Evolutionary conservation across 2,888 invertebrate species (phyloP).

Genomic region (Herminia tarsipennalis): DNA sequence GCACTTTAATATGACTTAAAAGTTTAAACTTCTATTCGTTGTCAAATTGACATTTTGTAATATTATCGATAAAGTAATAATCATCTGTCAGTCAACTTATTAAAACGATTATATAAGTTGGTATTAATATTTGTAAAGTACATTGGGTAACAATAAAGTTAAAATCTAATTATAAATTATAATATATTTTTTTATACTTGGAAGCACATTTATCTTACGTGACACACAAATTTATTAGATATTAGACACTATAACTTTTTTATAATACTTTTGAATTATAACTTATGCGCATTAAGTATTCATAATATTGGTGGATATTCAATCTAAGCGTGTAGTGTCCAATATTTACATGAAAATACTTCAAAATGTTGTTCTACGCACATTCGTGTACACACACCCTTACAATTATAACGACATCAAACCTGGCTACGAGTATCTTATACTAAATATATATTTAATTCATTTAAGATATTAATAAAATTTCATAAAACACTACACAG

Average conservation of each 20-base stretch:
- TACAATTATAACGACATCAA: slow-evolving; percentile 20
- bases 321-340: slow-evolving; percentile 6
- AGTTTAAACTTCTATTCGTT: too few species aligned
- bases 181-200: slow-evolving; percentile 30
- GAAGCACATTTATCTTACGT: slow-evolving; percentile 47
- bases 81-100: slow-evolving; percentile 12
- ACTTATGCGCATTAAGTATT: too few species aligned
- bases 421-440: slow-evolving; percentile 43
- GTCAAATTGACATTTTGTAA: too few species aligned
- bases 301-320: neutral
- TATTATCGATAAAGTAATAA: too few species aligned
- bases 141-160: slow-evolving; percentile 10
- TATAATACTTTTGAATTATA: too few species aligned
- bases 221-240: slow-evolving; percentile 16
- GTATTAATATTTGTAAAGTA: slow-evolving; percentile 15
- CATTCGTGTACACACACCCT: slow-evolving; percentile 16
- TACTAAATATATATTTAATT: slow-evolving; percentile 22
- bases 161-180: slow-evolving; percentile 19
- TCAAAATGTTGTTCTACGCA: slow-evolving; percentile 17
- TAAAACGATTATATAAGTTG: slow-evolving; percentile 16
- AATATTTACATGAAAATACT: slow-evolving; percentile 18
- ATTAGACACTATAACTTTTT: too few species aligned
- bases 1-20: too few species aligned
- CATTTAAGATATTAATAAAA: slow-evolving; percentile 21
- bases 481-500: slow-evolving; percentile 27